These are phyloP conservation scores for Crypturellus tataupa DNA, from an alignment of 2,797 vertebrate species.

Conservation along the genomic window DNA sequence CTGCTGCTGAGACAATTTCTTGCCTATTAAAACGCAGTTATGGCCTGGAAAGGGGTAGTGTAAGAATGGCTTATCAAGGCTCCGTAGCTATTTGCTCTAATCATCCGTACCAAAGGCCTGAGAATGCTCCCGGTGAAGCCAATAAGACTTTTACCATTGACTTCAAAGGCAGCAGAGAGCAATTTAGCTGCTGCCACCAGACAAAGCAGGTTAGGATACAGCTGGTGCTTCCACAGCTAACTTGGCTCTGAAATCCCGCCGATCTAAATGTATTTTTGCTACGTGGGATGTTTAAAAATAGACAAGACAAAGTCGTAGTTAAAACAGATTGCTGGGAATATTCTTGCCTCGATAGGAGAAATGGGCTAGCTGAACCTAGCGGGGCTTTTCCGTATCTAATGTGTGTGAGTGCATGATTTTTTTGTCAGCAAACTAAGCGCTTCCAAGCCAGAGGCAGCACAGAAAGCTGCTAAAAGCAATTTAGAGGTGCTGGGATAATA, in stretches of 20 bases:
- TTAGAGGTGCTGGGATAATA: conserved; percentile 60
- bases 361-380: conserved; percentile 68
- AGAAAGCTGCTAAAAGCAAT: conserved; percentile 63
- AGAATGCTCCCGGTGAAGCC: conserved; percentile 72
- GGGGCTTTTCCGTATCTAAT: conserved; percentile 60
- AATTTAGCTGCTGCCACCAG: conserved; percentile 70
- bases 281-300: conserved; percentile 68
- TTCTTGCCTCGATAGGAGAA: conserved; percentile 45
- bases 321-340: conserved; percentile 67
- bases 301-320: conserved; percentile 55
- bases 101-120: conserved; percentile 54
- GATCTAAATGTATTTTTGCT: conserved; percentile 64
- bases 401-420: conserved; percentile 23
- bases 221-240: conserved; percentile 68
- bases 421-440: conserved; percentile 67
- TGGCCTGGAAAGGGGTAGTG: conserved; percentile 9
- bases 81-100: conserved; percentile 66
- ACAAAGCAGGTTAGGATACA: conserved; percentile 75
- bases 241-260: conserved; percentile 68
- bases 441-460: conserved; percentile 54
- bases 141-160: conserved; percentile 70
- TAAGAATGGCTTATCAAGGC: conserved; percentile 67
- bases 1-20: conserved; percentile 76
- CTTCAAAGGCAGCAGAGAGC: conserved; percentile 70
- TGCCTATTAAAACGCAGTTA: conserved; percentile 77